Conservation (phyloP, 2,797 vertebrate genomes). For the Gallinago stenura region DNA sequence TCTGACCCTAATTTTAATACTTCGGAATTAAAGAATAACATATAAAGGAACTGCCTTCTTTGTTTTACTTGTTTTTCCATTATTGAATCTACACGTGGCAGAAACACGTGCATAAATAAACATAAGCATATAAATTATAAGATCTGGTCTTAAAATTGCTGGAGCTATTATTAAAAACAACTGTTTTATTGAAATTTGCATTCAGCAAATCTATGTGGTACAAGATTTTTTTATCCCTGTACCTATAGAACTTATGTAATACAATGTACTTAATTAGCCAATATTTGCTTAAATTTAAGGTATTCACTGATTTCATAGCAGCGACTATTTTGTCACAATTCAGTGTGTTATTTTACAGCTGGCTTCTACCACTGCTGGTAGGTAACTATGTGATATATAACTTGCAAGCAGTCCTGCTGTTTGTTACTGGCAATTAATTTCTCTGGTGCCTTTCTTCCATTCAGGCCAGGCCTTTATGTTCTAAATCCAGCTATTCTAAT, state of each 20-base stretch:
- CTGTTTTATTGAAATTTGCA: not conserved
- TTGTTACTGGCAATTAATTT: conserved; percentile 99
- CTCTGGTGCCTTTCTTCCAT: conserved; percentile 97
- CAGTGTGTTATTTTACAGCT: conserved; percentile 73
- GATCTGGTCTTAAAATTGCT: not conserved
- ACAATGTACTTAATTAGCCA: conserved; percentile 18
- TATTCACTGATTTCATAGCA: conserved; percentile 40
- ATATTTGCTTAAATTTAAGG: conserved; percentile 23
- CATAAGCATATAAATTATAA: not conserved
- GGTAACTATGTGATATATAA: conserved; percentile 95
- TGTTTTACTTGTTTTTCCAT: not conserved
- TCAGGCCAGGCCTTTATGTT: conserved; percentile 96
- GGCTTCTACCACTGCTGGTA: conserved; percentile 87
- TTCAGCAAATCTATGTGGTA: not conserved
- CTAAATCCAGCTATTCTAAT: conserved; percentile 98
- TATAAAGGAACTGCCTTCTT: not conserved
- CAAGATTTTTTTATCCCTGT: not conserved
- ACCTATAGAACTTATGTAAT: not conserved
- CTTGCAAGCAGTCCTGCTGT: conserved; percentile 99
- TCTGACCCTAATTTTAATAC: not conserved
- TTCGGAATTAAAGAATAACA: not conserved
- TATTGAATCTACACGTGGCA: not conserved
- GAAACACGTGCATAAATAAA: not conserved
- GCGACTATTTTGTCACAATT: conserved; percentile 68
- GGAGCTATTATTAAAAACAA: not conserved